Conservation (phyloP, 2,888 invertebrate species). For the Drosophila picticornis region DNA sequence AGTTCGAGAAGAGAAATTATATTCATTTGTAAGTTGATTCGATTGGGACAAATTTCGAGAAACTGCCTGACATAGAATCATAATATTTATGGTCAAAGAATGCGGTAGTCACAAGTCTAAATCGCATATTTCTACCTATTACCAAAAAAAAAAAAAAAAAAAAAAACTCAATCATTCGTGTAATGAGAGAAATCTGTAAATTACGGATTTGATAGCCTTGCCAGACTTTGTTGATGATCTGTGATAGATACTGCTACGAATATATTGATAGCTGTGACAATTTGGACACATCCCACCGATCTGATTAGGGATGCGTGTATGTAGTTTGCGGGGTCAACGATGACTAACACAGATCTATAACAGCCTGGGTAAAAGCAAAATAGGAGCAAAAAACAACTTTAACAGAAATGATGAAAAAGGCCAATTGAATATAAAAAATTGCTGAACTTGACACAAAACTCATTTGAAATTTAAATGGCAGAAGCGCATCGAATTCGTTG, state of each 20-base stretch:
- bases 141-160: no score
- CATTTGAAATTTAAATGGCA: constrained; percentile 64
- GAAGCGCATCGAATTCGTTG: constrained; percentile 9
- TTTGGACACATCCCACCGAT: not conserved
- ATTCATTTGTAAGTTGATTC: constrained; percentile 3
- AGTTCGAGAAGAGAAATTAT: not conserved
- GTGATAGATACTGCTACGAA: not conserved
- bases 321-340: not conserved
- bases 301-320: not conserved
- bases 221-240: not conserved
- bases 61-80: not conserved
- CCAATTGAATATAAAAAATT: constrained; percentile 65
- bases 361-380: not conserved
- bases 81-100: not conserved
- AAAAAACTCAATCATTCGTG: not conserved
- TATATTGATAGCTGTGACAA: not conserved
- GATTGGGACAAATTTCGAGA: not conserved
- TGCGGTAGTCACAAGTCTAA: not conserved
- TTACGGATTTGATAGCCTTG: not conserved
- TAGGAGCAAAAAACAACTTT: not conserved
- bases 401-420: constrained; percentile 32
- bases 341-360: not conserved
- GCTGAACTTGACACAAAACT: constrained; percentile 67
- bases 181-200: not conserved
- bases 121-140: not conserved